These are phyloP conservation scores for Penaeus indicus DNA, from an alignment of 1,140 invertebrate species.

Conservation along the genomic window DNA sequence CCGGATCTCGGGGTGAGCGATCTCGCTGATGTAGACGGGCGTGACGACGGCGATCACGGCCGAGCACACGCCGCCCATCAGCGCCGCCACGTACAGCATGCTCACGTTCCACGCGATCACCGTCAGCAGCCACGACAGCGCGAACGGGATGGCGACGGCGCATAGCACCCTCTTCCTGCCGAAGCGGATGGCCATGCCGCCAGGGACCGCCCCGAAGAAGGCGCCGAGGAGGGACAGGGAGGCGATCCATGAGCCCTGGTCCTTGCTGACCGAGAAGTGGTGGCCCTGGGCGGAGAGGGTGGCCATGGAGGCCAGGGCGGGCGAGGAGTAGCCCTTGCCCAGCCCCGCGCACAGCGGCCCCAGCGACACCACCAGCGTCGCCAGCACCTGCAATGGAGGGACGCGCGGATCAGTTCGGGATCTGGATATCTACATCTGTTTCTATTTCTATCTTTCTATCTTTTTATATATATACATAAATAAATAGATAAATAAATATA, in stretches of 20 bases:
- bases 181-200: constrained; percentile 80
- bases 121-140: constrained; percentile 82
- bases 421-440: not conserved
- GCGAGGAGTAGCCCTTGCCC: constrained; percentile 88
- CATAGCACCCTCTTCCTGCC: constrained; percentile 80
- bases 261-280: constrained; percentile 72
- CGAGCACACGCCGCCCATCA: constrained; percentile 84
- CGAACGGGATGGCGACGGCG: constrained; percentile 79
- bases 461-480: not conserved
- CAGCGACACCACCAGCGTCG: constrained; percentile 83
- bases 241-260: constrained; percentile 85
- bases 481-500: not conserved
- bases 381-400: constrained; percentile 76
- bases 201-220: constrained; percentile 82
- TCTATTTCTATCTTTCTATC: not conserved
- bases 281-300: constrained; percentile 64
- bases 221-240: constrained; percentile 84
- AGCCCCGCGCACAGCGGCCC: constrained; percentile 85
- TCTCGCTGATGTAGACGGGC: constrained; percentile 91
- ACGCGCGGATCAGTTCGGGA: not conserved
- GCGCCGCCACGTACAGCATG: constrained; percentile 83
- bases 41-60: constrained; percentile 84
- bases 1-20: constrained; percentile 85
- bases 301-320: constrained; percentile 81
- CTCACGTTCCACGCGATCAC: constrained; percentile 81